Base-by-base conservation (phyloP, 2,797 vertebrate species). In the Scarus forsteni region DNA sequence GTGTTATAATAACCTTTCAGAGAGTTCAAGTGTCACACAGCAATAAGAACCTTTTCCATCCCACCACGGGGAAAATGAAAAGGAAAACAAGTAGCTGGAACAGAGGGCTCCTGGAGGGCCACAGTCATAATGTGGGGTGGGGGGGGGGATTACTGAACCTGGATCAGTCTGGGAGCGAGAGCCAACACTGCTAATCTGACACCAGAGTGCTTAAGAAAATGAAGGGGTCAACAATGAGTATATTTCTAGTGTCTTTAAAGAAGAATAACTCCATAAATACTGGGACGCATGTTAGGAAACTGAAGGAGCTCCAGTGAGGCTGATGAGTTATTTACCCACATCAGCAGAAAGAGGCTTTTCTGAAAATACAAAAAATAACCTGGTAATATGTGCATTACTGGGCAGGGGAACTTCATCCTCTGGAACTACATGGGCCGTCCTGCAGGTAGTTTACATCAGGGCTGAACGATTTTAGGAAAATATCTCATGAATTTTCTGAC, bases 1-100 rank as follows among this genome's bases (percentile, higher is more conserved):
- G 53, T 94, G 93, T 94, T 95, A 94, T 94, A 94, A 94, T 93
- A 95, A 95, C 93, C 93, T 94, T 92, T 93, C 89, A 90, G 82
- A 84, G 92, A 94, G 93, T 94, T 94, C 93, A 94, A 92, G 91
- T 92, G 94, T 94, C 93, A 92, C 91, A 70, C 81, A 83, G 91
- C 91, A 92, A 92, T 92, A 91, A 93, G 91, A 93, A 91, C 90
- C 88, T 83, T 85, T 89, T 90, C 87, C 87, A 89, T 93, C 92
- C 90, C 92, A 88, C 91, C 76, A 84, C 73, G 48, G 90, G 87
- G 92, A 92, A 93, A 93, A 93, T 89, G 89, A 94, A 95, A 94
- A 93, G 90, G 90, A 94, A 95, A 95, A 94, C 93, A 93, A 93
- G 92, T 86, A 89, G 91, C 90, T 90, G 89, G 87, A 92, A 86